These are phyloP conservation scores for Zootermopsis nevadensis DNA, from an alignment of 2,888 invertebrate species.

Conservation along the genomic window DNA sequence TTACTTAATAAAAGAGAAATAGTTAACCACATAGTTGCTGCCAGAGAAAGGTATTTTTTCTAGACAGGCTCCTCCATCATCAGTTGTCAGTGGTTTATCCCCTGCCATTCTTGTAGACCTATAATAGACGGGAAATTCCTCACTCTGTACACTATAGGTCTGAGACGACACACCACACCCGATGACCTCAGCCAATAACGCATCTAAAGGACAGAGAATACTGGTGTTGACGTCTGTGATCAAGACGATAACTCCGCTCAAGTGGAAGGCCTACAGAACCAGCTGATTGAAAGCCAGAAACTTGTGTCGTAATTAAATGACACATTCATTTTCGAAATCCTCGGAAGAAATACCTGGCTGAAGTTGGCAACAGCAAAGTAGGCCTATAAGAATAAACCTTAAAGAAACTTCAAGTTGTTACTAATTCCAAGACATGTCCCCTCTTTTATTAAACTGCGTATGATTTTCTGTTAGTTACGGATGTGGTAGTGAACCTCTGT, in stretches of 20 bases:
- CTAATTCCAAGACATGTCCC: too few relatives aligned
- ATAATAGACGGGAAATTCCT: neutral
- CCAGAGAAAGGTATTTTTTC: neutral
- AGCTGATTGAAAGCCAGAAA: too few relatives aligned
- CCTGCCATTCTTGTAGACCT: neutral
- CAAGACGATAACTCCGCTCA: neutral
- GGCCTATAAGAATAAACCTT: too few relatives aligned
- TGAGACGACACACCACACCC: neutral
- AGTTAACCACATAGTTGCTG: neutral
- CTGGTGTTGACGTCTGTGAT: neutral
- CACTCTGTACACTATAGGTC: neutral
- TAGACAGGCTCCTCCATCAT: neutral
- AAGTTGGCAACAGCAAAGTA: too few relatives aligned
- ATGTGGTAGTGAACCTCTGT: too few relatives aligned
- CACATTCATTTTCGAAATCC: too few relatives aligned
- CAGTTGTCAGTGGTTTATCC: neutral
- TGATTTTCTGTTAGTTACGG: too few relatives aligned
- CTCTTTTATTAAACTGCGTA: too few relatives aligned
- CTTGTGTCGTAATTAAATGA: too few relatives aligned
- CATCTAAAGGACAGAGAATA: neutral
- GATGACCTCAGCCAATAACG: neutral
- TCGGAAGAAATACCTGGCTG: too few relatives aligned
- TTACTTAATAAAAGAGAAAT: constrained; percentile 11
- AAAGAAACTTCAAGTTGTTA: too few relatives aligned
- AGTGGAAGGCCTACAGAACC: neutral